Base-by-base conservation (phyloP, 2,888 invertebrate genomes). In the Lasioglossum marginatum region DNA sequence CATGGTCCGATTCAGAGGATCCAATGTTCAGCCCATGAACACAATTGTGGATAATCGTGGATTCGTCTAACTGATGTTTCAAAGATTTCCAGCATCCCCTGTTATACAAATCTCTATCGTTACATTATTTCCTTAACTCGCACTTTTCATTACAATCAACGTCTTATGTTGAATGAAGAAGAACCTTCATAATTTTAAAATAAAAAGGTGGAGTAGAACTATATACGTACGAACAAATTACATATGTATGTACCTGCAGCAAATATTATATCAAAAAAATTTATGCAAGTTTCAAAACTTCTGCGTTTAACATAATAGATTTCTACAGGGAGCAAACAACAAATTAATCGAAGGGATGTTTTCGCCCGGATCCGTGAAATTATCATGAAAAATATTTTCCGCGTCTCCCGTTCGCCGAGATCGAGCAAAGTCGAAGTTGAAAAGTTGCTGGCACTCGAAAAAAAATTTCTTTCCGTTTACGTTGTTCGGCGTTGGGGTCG, bases 21-120 rank as follows among this genome's bases (percentile, higher is more conserved):
- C 72, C 72, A 45, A 72, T 45, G 72, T 72, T 72, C 45, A 31
- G n/a, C 14, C 72, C 45, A 70, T 72, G 19, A 71, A 43, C 71
- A n/a, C 71, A 43, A 27, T 43, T 45, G 12, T 19, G 27, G 27
- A 72, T 72, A 72, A 72, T 48, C 31, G 19, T 2, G 45, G 16
- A 63, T 63, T 31, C 63, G 63, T 16, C 2, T 31, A 31, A 31
- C 57, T 6, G 14, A 31, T 16, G 31, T 31, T 14, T 3, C 63
- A 31, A 63, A 31, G 16, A 16, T 63, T 16, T 16, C 31, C 63
- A 3, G 0, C 0, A 2, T 63, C 16, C 16, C 31, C 31, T 16
- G 63, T 14, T 16, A 5, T 5, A 31, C 27, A 16, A 31, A 63
- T 31, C 63, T 1, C 16, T 16, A 27, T 31, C 31, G 3, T 31